Conservation (phyloP, 2,888 invertebrate species). For the Osmoderma eremita region DNA sequence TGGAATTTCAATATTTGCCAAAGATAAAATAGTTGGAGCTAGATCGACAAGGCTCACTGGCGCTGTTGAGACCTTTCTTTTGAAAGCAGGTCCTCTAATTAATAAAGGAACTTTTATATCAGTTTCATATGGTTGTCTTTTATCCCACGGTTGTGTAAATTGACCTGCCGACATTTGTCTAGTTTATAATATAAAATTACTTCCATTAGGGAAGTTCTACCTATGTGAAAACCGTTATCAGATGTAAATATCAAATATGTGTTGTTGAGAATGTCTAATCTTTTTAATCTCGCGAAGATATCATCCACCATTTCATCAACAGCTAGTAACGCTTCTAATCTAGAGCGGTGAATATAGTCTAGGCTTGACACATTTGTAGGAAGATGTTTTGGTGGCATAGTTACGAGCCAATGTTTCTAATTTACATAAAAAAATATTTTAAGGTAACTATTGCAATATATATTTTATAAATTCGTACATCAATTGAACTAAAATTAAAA, state of each 20-base stretch:
- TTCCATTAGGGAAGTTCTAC: slow-evolving; percentile 60
- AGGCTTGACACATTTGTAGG: slow-evolving; percentile 70
- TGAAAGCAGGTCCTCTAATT: slow-evolving; percentile 74
- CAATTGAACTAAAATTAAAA: slow-evolving; percentile 68
- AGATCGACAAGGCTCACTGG: slow-evolving; percentile 84
- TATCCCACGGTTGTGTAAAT: slow-evolving; percentile 88
- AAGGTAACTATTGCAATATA: neutral
- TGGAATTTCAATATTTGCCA: slow-evolving; percentile 71
- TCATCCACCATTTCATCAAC: slow-evolving; percentile 86
- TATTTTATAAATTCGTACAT: slow-evolving; percentile 55
- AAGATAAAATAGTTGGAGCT: slow-evolving; percentile 81
- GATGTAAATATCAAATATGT: slow-evolving; percentile 88
- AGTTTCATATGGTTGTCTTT: slow-evolving; percentile 90
- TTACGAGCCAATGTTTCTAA: slow-evolving; percentile 89
- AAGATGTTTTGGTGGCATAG: slow-evolving; percentile 74
- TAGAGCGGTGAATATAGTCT: slow-evolving; percentile 76
- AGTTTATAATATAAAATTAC: neutral
- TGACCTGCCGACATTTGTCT: slow-evolving; percentile 72
- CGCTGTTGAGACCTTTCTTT: slow-evolving; percentile 61
- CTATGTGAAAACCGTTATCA: slow-evolving; percentile 92
- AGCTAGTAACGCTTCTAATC: slow-evolving; percentile 84
- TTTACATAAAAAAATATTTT: slow-evolving; percentile 50
- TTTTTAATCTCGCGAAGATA: slow-evolving; percentile 69
- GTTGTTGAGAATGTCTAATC: slow-evolving; percentile 69
- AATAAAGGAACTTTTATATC: slow-evolving; percentile 87